phyloP scores from a whole-genome alignment of 2,888 invertebrate genomes.

The Machimus rusticus region DNA sequence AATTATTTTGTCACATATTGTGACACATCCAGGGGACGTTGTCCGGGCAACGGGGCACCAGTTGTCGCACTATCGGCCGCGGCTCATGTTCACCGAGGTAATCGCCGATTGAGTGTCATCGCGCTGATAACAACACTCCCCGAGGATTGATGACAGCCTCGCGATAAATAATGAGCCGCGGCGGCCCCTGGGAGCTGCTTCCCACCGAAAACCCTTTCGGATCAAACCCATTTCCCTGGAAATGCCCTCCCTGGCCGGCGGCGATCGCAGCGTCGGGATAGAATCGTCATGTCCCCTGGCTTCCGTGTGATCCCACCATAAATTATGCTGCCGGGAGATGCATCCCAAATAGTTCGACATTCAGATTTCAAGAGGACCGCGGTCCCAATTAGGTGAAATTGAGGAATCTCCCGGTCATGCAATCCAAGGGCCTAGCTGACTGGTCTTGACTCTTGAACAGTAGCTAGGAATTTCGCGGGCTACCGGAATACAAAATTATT shows the following conservation, averaged over 20 bases:
- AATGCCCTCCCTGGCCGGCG: background rate
- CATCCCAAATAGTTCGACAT: background rate
- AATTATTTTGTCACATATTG: slow-evolving; percentile 44
- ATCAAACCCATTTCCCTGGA: background rate
- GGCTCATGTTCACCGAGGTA: background rate
- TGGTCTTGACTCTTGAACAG: background rate
- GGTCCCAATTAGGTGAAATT: background rate
- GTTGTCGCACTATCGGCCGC: background rate
- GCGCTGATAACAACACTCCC: background rate
- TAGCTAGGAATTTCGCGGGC: slow-evolving; percentile 16
- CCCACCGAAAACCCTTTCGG: background rate
- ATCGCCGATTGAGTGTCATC: background rate
- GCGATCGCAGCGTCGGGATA: background rate
- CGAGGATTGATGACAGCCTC: background rate
- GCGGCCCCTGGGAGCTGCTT: background rate
- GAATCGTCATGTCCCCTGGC: background rate
- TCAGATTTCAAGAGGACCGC: background rate
- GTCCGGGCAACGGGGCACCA: no score
- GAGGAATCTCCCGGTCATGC: background rate
- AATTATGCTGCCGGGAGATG: background rate
- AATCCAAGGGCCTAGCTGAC: background rate
- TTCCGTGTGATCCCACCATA: slow-evolving; percentile 1
- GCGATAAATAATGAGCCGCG: background rate
- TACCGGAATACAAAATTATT: background rate
- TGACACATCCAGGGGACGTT: background rate